phyloP scores from a whole-genome alignment of 2,888 invertebrate genomes.

The Oegoconia quadripuncta region DNA sequence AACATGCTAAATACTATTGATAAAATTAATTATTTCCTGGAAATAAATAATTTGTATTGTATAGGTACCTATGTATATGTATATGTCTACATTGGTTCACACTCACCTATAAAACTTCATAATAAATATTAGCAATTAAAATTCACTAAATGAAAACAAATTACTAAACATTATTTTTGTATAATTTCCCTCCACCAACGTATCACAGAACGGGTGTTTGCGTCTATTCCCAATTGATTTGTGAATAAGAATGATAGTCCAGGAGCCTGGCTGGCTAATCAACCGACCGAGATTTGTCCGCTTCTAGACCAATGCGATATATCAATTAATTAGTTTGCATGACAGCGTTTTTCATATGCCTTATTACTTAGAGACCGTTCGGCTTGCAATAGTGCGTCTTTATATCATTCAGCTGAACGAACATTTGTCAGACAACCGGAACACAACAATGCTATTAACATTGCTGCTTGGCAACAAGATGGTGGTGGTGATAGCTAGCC shows the following conservation, averaged over 20 bases:
- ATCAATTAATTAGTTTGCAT: slow-evolving; percentile 61
- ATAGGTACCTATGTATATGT: background rate
- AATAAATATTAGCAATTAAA: background rate
- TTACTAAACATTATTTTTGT: background rate
- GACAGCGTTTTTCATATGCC: slow-evolving; percentile 41
- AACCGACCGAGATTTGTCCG: slow-evolving; percentile 46
- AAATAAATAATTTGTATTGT: no score
- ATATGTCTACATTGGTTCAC: background rate
- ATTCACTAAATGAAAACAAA: background rate
- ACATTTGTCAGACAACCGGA: no score
- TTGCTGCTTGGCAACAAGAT: no score
- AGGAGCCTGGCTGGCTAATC: slow-evolving; percentile 32
- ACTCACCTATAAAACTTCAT: slow-evolving; percentile 5
- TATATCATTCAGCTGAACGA: no score
- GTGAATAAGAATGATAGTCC: slow-evolving; percentile 13
- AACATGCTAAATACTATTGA: no score
- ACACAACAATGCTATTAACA: no score
- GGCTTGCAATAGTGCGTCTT: slow-evolving; percentile 16
- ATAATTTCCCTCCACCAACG: background rate
- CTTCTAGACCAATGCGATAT: slow-evolving; percentile 35
- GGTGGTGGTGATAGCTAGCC: no score
- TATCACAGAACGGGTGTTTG: slow-evolving; percentile 8
- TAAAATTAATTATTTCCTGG: no score
- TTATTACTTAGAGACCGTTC: slow-evolving; percentile 8
- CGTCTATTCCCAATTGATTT: background rate